Base-by-base conservation (phyloP, 1,140 invertebrate species). In the Schlechtendalia chinensis region DNA sequence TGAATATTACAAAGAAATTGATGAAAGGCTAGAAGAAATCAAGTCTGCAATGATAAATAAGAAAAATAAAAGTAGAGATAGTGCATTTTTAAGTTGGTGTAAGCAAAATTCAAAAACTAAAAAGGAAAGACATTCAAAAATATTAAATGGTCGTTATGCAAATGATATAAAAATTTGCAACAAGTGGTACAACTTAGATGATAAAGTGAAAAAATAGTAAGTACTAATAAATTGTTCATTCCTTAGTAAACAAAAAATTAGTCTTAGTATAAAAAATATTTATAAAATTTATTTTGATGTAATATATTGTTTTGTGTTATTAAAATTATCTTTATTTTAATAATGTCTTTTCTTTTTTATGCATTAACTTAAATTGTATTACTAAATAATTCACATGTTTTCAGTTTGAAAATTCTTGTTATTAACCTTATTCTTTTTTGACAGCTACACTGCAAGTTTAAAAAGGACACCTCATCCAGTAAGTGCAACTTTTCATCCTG, bases 391-490 rank as follows among this genome's bases (percentile, higher is more conserved):
- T 69, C 29, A 24, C 24, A 50, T 1, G 1, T 50, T 69, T 50
- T 32, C 17, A 32, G 19, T 12, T 32, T 19, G 4, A 11, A 32
- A n/a, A 32, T 39, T 39, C 32, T 39, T 39, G 32, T 39, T n/a
- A 32, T 32, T 32, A 59, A 63, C 45, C 45, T 45, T 6, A n/a
- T 53, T 65, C n/a, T 56, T 22, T 0, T 79, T 81, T 81, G 0
- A 47, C 50, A 81, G 81, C 5, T 81, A 67, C 47, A 16, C 22
- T n/a, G 50, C 32, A 22, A 67, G 16, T 3, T 11, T 67, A 27
- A 58, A 24, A 50, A 82, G 53, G 29, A 91, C 91, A 85, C 92
- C 93, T 0, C 92, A 96, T 86, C 95, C 96, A 0, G 84, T 95
- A 0, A 88, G 88, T 22, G 89, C 91, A 4, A 86, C 88, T 69